Evolutionary conservation across 2,797 vertebrate genomes (phyloP), one percentile per base, ranked within the genome.

Genomic region (Sebastes reedi): DNA sequence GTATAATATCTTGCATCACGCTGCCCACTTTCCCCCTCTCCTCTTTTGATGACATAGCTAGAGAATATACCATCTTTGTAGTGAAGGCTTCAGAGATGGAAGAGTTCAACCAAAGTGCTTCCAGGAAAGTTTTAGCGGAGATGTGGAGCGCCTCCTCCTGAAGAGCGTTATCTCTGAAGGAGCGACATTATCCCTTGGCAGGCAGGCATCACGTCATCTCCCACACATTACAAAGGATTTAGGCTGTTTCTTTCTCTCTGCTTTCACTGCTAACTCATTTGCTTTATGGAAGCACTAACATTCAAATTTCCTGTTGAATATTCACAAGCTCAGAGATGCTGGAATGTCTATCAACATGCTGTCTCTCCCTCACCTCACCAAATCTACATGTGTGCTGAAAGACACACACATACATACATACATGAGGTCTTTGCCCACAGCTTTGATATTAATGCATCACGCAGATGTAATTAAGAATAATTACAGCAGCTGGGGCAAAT

Each of bases 381-480:
- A n/a, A n/a, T 58, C 30, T 50, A 9, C 56, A 16, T 25, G 64
- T 58, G 39, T 10, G 50, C 50, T 42, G 42, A 46, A 18, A 46
- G 42, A 46, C 42, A 46, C 42, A 46, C 11, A 36, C 34, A 36
- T 36, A 36, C 34, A 46, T 29, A 81, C 62, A 50, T 42, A 42
- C 39, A 22, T 5, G 30, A 62, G 34, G 64, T 72, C 64, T 72
- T 36, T 27, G 25, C 58, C 70, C 36, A 30, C 25, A 68, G 59
- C 75, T 75, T 86, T 87, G 67, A 87, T 87, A 89, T 89, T 80
- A 87, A 81, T 86, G 79, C 83, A 80, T 78, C 75, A 20, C 72
- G 67, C 72, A 42, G 78, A 70, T 89, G 77, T 88, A 87, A 91
- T 93, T 91, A 88, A 85, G 72, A 85, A 55, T 90, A 89, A 93